phyloP scores from a whole-genome alignment of 2,797 vertebrate species.

The Sardinella longiceps region DNA sequence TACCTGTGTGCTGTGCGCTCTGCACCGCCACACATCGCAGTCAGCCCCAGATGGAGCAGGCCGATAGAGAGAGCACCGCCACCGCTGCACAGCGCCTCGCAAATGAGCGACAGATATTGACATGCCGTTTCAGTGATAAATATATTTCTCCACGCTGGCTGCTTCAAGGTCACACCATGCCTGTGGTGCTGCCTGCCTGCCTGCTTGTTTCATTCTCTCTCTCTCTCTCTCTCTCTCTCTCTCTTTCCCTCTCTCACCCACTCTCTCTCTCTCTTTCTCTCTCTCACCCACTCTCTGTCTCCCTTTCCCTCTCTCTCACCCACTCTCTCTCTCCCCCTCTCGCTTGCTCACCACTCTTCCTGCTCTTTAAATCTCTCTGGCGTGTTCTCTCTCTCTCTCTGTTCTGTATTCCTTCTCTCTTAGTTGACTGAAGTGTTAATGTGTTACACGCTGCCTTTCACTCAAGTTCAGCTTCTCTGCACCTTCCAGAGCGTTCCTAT shows the following conservation, averaged over 20 bases:
- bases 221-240: neutral
- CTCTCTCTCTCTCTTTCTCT: neutral
- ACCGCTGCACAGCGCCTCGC: neutral
- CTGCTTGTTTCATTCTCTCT: neutral
- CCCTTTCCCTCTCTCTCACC: neutral
- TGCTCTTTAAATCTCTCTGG: too few species aligned
- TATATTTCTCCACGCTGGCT: slow-evolving; percentile 14
- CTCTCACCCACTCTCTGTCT: neutral
- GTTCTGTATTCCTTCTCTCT: neutral
- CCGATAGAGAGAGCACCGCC: neutral
- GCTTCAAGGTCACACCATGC: neutral
- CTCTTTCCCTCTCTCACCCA: neutral
- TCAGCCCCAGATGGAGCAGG: too few species aligned
- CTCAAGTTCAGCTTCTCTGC: neutral
- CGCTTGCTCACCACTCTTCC: too few species aligned
- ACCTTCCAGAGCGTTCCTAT: neutral
- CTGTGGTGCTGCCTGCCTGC: neutral
- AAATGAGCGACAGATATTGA: neutral
- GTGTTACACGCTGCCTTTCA: neutral
- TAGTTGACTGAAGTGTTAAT: neutral
- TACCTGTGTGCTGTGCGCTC: neutral
- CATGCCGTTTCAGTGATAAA: neutral
- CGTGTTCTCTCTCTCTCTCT: too few species aligned
- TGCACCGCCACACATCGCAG: neutral
- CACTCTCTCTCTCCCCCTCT: neutral